Evolutionary conservation across 2,113 vertebrate species (phyloP).

Genomic region (Albula glossodonta): DNA sequence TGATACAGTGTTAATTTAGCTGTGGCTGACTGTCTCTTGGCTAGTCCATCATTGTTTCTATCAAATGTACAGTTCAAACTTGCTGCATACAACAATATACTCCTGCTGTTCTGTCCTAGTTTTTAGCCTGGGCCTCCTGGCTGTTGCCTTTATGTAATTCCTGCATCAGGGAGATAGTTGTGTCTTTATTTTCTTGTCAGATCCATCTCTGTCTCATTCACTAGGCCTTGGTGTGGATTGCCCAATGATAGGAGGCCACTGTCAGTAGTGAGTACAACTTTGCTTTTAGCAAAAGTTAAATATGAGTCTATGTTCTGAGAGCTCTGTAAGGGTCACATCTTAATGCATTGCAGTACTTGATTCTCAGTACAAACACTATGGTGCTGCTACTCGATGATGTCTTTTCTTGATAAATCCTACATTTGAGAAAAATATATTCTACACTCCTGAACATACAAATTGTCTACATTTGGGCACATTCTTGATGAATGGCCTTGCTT

Average conservation of each 20-base stretch:
- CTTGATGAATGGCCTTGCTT: background rate
- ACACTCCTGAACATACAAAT: background rate
- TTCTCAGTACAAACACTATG: too few relatives aligned
- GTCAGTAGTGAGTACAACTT: too few relatives aligned
- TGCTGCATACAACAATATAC: background rate
- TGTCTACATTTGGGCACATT: background rate
- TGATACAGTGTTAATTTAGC: too few relatives aligned
- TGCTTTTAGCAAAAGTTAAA: too few relatives aligned
- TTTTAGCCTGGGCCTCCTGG: background rate
- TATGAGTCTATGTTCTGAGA: too few relatives aligned
- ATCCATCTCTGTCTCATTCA: too few relatives aligned
- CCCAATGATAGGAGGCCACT: too few relatives aligned
- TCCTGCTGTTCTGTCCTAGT: background rate
- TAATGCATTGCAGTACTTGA: too few relatives aligned
- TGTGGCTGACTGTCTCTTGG: too few relatives aligned
- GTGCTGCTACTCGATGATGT: too few relatives aligned
- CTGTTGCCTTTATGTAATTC: background rate
- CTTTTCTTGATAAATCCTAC: too few relatives aligned
- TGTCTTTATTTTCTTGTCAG: background rate
- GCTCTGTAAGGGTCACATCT: too few relatives aligned
- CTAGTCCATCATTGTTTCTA: background rate
- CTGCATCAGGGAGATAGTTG: background rate
- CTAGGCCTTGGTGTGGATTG: background rate
- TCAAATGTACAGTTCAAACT: background rate
- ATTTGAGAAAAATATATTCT: background rate